Percentiles rank a stretch among this genome's conserved stretches.
Conservation (phyloP, 2,797 vertebrate species). For the Acanthiza pusilla region DNA sequence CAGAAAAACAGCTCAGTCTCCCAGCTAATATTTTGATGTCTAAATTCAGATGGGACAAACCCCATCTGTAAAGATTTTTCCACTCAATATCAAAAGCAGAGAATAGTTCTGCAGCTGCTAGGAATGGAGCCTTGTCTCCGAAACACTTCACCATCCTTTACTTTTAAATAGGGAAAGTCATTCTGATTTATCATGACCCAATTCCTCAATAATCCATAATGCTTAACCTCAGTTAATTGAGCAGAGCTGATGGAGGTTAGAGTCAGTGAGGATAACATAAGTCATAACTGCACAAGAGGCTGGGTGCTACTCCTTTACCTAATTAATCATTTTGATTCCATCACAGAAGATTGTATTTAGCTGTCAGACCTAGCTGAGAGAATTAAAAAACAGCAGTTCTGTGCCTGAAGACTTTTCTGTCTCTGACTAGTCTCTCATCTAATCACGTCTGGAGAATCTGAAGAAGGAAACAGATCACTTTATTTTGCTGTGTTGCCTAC, state of each 20-base stretch:
- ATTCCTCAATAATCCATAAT: constrained; percentile 10
- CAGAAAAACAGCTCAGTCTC: background rate
- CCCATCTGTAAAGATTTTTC: background rate
- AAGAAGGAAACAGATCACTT: background rate
- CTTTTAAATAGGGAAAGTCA: background rate
- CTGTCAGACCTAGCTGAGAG: background rate
- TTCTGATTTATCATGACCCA: background rate
- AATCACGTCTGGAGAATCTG: background rate
- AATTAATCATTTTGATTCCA: constrained; percentile 12
- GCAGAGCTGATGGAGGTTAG: constrained; percentile 14
- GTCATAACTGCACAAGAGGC: constrained; percentile 4
- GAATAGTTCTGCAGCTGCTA: background rate
- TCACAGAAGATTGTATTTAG: background rate
- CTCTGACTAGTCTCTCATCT: background rate
- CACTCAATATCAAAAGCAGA: background rate
- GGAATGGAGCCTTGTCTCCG: background rate
- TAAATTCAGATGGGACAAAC: background rate
- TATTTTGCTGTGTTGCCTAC: background rate
- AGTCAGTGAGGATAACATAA: background rate
- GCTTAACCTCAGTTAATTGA: constrained; percentile 32
- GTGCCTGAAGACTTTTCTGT: background rate
- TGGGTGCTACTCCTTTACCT: background rate
- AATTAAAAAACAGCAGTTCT: background rate
- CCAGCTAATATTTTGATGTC: background rate
- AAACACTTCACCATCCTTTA: background rate